Base-by-base conservation (phyloP, 2,888 invertebrate genomes). In the Cynaeus angustus region DNA sequence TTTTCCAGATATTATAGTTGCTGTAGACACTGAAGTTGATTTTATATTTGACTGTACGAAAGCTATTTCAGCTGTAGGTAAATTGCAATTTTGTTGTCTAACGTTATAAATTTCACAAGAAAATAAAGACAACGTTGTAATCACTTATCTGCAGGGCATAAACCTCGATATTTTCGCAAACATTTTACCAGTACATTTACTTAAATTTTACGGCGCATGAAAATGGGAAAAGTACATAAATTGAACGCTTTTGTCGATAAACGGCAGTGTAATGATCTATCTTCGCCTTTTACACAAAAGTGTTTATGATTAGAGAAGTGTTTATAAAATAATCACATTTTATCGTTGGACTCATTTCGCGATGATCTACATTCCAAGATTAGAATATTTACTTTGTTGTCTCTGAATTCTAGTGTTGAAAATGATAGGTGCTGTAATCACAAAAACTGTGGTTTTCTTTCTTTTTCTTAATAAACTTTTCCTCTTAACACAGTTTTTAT, bases 301-400 rank as follows among this genome's bases (percentile, higher is more conserved):
- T 30, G 13, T 52, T 52, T 52, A 52, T 30, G 16, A 52, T 16
- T 55, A 16, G 9, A 33, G 16, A 37, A 55, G 26, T 55, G 55
- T 55, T 55, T 55, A 55, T 14, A 38, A 33, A 38, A 16, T 55
- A 7, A 43, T 43, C 8, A 46, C 46, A 30, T 55, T 55, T 55
- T 33, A 55, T 55, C 55, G 12, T 16, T 38, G 33, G 12, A 16
- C 38, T 16, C 55, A 9, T 12, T 38, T 55, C 33, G 5, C 13
- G 37, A 16, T 38, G 38, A 37, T 55, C 55, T 37, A 33, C n/a
- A 37, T 50, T 50, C 28, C 4, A 12, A 30, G 16, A 46, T 43
- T 43, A 33, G 9, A n/a, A 12, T n/a, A n/a, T 41, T 41, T 2
- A 5, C 10, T 41, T 41, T 41, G 10, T 41, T 33, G 33, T 7